These are phyloP conservation scores for Tetrapedia diversipes DNA, from an alignment of 2,888 invertebrate genomes.

Conservation along the genomic window DNA sequence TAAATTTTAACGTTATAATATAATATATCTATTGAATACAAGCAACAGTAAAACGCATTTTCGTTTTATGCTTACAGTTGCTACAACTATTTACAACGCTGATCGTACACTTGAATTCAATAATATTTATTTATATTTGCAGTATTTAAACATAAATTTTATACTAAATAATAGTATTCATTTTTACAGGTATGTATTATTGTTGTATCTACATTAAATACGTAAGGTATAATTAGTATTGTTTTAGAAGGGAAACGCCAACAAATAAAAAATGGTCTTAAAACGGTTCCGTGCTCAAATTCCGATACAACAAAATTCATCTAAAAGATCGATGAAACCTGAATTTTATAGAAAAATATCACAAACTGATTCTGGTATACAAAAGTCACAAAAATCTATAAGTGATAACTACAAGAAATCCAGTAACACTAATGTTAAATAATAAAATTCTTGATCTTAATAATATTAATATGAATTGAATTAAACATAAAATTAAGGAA, in stretches of 20 bases:
- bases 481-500: too few relatives aligned
- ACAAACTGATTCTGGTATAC: slow-evolving; percentile 8
- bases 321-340: slow-evolving; percentile 12
- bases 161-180: neutral
- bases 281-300: slow-evolving; percentile 84
- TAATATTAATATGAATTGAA: neutral
- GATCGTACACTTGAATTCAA: neutral
- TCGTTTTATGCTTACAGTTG: slow-evolving; percentile 2
- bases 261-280: slow-evolving; percentile 73
- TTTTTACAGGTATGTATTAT: slow-evolving; percentile 19
- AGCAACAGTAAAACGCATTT: slow-evolving; percentile 5
- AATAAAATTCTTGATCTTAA: neutral
- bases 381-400: slow-evolving; percentile 7
- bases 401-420: neutral
- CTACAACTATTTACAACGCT: neutral
- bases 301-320: slow-evolving; percentile 62
- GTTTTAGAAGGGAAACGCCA: slow-evolving; percentile 17
- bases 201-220: neutral
- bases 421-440: neutral
- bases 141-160: neutral
- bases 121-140: too few relatives aligned
- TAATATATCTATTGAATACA: slow-evolving; percentile 17
- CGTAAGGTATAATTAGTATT: slow-evolving; percentile 1
- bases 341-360: slow-evolving; percentile 67
- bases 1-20: slow-evolving; percentile 24